Percentiles rank a stretch among this genome's conserved stretches.
These are phyloP conservation scores for Tipula confusa DNA, from an alignment of 2,888 invertebrate genomes.

Conservation along the genomic window DNA sequence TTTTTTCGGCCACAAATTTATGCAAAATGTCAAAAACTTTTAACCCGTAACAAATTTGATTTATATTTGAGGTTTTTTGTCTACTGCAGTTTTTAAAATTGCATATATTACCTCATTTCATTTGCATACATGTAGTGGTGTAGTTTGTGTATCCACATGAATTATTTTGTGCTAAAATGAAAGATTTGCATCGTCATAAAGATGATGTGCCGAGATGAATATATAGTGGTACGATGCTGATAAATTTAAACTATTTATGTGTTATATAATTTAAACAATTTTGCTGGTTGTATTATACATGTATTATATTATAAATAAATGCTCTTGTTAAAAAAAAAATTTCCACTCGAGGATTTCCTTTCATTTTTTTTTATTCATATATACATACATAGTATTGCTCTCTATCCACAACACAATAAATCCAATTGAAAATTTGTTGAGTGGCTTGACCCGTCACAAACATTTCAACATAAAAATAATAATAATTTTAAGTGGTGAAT, in stretches of 20 bases:
- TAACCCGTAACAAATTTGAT: not conserved
- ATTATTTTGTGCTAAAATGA: not conserved
- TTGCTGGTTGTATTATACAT: not conserved
- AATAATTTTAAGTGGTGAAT: slow-evolving; percentile 17
- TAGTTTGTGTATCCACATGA: not conserved
- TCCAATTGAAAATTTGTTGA: not conserved
- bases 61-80: not conserved
- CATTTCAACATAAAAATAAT: not conserved
- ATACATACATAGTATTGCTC: not conserved
- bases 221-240: not conserved
- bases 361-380: not conserved
- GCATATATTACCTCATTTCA: not conserved
- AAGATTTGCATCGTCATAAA: not conserved
- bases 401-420: not conserved
- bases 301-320: not conserved
- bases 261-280: too few species aligned
- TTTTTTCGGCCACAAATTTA: not conserved
- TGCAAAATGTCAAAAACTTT: not conserved
- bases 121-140: not conserved
- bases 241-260: not conserved
- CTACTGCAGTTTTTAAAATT: not conserved
- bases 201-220: not conserved
- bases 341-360: not conserved
- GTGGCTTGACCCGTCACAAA: slow-evolving; percentile 25
- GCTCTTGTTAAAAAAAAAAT: not conserved